These are phyloP conservation scores for Nebria brevicollis DNA, from an alignment of 2,888 invertebrate genomes.

Conservation along the genomic window DNA sequence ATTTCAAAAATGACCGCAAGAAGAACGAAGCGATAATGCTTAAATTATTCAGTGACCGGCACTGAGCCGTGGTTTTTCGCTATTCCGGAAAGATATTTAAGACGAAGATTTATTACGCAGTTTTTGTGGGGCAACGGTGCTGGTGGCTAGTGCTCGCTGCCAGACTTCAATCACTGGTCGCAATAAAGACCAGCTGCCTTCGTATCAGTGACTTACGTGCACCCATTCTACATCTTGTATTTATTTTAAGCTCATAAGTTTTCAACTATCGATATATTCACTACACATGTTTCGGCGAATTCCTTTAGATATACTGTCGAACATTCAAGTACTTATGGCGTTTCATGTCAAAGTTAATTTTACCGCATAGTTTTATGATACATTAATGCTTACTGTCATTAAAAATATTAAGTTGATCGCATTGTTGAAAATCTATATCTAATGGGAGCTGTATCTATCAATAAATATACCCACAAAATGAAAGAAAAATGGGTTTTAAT, in stretches of 20 bases:
- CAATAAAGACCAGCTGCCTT: conserved; percentile 42
- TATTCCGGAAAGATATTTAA: conserved; percentile 37
- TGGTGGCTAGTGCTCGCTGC: conserved; percentile 35
- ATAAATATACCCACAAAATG: too few species aligned
- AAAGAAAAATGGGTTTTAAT: too few species aligned
- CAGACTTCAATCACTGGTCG: conserved; percentile 45
- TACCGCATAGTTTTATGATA: neutral
- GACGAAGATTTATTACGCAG: conserved; percentile 41
- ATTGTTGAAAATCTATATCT: neutral
- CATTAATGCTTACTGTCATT: neutral
- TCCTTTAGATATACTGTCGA: conserved; percentile 7
- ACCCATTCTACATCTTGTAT: conserved; percentile 33
- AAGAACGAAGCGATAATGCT: conserved; percentile 37
- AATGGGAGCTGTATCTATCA: neutral
- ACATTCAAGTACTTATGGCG: neutral
- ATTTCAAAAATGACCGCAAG: conserved; percentile 6
- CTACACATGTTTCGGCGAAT: conserved; percentile 5
- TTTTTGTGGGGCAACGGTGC: conserved; percentile 32
- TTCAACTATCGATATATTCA: conserved; percentile 20
- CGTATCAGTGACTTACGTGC: conserved; percentile 36
- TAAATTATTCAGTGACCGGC: conserved; percentile 44
- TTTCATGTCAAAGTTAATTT: conserved; percentile 3
- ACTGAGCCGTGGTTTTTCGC: conserved; percentile 18
- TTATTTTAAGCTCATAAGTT: conserved; percentile 40
- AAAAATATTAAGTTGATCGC: neutral